Base-by-base conservation (phyloP, 2,113 vertebrate species). In the Dolichotis patagonum region DNA sequence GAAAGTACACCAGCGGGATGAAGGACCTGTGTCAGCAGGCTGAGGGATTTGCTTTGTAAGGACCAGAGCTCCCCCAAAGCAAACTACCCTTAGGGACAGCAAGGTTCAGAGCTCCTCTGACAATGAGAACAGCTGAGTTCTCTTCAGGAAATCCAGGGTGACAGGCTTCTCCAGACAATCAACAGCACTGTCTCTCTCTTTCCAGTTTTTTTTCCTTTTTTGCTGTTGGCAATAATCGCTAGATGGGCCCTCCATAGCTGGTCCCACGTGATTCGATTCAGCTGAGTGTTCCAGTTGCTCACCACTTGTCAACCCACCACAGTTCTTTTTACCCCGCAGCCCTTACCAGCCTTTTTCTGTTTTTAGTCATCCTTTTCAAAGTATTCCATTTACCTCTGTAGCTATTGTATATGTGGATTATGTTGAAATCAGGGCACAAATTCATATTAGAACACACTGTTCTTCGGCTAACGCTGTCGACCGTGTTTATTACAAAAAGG, bases 341-440 rank as follows among this genome's bases (percentile, higher is more conserved):
- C 43, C 73, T 46, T 13, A 46, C 26, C 43, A 46, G 26, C 41
- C 73, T 7, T 28, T 28, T 52, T 6, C 26, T 7, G 19, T 26
- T 94, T n/a, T 88, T 80, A 84, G 63, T 77, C 52, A 73, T 60
- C 71, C 75, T 87, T 96, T 84, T 90, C 63, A 43, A 95, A 95
- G 54, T 13, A 9, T 52, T 73, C 87, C 63, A 12, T 63, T 16
- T 11, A 22, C 16, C 26, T 41, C 19, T 86, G 73, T 93, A 58
- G 38, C 52, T 58, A 10, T 81, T 46, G 54, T 28, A 20, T 16
- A 17, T 5, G 14, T 14, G 22, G 60, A 54, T 41, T 24, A 69
- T 54, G 54, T 80, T 80, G 41, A 56, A 92, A 28, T 19, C 71
- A 54, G 65, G 71, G 24, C 63, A 54, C 19, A 75, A 41, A 52